phyloP scores from a whole-genome alignment of 2,113 vertebrate genomes.

The Stictonetta naevosa region DNA sequence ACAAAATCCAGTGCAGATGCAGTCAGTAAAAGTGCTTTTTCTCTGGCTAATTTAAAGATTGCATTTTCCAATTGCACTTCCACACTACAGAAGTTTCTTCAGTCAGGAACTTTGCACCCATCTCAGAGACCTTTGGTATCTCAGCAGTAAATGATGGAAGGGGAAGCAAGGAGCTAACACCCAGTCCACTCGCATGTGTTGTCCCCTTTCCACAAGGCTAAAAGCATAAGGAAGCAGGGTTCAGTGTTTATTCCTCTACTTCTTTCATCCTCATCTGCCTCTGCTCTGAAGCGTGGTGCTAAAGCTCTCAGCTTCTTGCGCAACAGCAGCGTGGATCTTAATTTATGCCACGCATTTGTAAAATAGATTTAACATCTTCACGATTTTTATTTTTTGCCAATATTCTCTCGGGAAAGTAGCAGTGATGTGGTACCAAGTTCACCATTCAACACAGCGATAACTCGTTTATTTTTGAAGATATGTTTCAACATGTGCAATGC shows the following conservation, averaged over 20 bases:
- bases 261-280: background rate
- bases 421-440: background rate
- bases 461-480: slow-evolving; percentile 30
- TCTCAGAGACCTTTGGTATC: background rate
- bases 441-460: background rate
- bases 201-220: background rate
- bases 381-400: background rate
- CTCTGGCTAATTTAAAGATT: background rate
- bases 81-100: background rate
- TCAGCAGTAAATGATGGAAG: background rate
- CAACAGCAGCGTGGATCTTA: background rate
- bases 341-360: slow-evolving; percentile 22
- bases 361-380: background rate
- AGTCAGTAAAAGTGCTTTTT: background rate
- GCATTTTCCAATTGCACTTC: background rate
- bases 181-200: background rate
- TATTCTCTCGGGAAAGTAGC: background rate
- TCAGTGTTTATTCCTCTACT: background rate
- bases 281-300: background rate
- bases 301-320: background rate
- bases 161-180: background rate
- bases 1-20: background rate
- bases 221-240: background rate
- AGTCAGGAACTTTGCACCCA: background rate
- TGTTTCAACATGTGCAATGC: background rate